Evolutionary conservation across 2,888 invertebrate genomes (phyloP), one percentile per base, ranked within the genome.

Genomic region (Epinotia brunnichana): DNA sequence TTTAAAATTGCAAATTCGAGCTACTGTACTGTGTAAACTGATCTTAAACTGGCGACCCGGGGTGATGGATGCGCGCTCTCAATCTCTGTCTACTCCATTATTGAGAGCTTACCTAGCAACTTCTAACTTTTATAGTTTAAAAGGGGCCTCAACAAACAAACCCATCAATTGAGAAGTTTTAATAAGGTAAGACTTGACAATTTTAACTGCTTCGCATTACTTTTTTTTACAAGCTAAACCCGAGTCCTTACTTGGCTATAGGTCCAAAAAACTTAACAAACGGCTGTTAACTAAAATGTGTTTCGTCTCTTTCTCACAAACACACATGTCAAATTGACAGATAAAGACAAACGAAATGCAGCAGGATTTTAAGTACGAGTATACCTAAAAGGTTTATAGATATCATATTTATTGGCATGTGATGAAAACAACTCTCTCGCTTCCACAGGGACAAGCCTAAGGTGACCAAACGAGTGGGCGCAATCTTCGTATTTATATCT

Each of bases 1-100:
- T 2, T 35, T 35, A 7, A 9, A 29, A 35, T 35, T 35, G 9
- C 35, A 35, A 35, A 48, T 13, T n/a, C n/a, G 7, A 29, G 48
- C 24, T 10, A 44, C 64, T 54, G 35, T 19, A n/a, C 41, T 11
- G 66, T 66, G 66, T 66, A 66, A 66, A 66, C 66, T 21, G 54
- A 41, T 41, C 54, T 68, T 68, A 68, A 67, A 19, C 44, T n/a
- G 21, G 48, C 62, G 59, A 62, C 67, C 44, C 56, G 59, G 63
- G 53, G 66, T 87, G 88, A 89, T 87, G 84, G 85, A 89, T 89
- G 84, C 78, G 76, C 76, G 81, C 82, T 79, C 81, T 89, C 87
- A 84, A 87, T 89, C 89, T 85, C 85, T 85, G 88, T 88, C 89
- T 82, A 76, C 80, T 83, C 76, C 85, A 86, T 89, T 87, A 87